Base-by-base conservation (phyloP, 2,888 invertebrate species). In the Muschampia plurimacula region DNA sequence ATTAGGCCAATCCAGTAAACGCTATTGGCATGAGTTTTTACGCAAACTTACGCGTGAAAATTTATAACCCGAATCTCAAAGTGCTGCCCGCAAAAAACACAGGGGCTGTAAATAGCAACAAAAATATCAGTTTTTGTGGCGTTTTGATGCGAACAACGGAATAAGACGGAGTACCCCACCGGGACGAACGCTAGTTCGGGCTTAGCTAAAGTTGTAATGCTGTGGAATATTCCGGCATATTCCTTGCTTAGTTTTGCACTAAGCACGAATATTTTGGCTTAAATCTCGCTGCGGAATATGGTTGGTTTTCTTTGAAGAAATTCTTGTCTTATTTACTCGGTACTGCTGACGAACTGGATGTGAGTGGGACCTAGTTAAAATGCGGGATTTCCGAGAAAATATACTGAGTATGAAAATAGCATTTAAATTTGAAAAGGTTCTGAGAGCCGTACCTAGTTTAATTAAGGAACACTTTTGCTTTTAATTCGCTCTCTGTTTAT, bases 1-100 rank as follows among this genome's bases (percentile, higher is more conserved):
- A 80, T 81, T 80, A 79, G 78, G 76, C 76, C 81, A 79, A 81
- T 79, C 77, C 79, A 74, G 80, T 77, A 75, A 80, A 78, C 76
- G 78, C 76, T 80, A 75, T 78, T 76, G 77, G 76, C 74, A 75
- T 74, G 77, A 80, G 75, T 81, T 80, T 76, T 79, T 77, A 77
- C 75, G 74, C 75, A 72, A 69, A 72, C 72, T 72, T 72, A 72
- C 72, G 60, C 67, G 44, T 66, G 7, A 41, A 41, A 59, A 72
- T 72, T 72, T 72, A 72, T 67, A 60, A 49, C 28, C 39, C 10
- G 68, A 36, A 62, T 62, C 60, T 46, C 57, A n/a, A 60, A 69
- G 72, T 62, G 41, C 49, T 67, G 62, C 32, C 55, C 62, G 67
- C 72, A 72, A 72, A 72, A 72, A 72, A 57, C 44, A 32, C 67